phyloP scores from a whole-genome alignment of 2,888 invertebrate species.

The Leptinotarsa haldemani region DNA sequence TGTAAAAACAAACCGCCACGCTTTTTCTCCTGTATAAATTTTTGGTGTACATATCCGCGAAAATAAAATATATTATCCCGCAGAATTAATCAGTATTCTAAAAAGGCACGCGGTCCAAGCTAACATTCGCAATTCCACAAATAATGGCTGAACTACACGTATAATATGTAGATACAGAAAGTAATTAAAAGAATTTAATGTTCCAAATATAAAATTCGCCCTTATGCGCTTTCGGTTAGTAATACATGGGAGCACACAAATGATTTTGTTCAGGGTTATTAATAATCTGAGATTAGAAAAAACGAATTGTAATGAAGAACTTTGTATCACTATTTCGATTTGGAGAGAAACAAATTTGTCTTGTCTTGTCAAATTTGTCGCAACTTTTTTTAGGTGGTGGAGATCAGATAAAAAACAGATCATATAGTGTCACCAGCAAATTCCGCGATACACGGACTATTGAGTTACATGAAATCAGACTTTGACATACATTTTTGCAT shows the following conservation, averaged over 20 bases:
- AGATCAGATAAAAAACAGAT: too few species aligned
- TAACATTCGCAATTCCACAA: conserved; percentile 57
- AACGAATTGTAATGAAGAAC: not conserved
- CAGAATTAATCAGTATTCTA: conserved; percentile 63
- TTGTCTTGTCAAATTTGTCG: too few species aligned
- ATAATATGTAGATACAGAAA: conserved; percentile 65
- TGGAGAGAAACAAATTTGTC: too few species aligned
- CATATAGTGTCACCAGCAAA: too few species aligned
- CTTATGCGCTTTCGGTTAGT: conserved; percentile 46
- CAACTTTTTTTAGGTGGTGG: too few species aligned
- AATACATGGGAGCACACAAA: conserved; percentile 32
- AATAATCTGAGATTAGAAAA: not conserved
- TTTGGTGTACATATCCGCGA: conserved; percentile 50
- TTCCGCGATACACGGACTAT: too few species aligned
- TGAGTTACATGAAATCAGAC: too few species aligned
- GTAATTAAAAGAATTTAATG: conserved; percentile 67
- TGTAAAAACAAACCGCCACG: conserved; percentile 53
- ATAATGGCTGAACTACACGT: conserved; percentile 64
- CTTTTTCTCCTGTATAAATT: conserved; percentile 55
- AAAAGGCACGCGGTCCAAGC: conserved; percentile 56
- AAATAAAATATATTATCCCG: conserved; percentile 61
- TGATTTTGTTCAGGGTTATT: not conserved
- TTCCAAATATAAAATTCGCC: conserved; percentile 65
- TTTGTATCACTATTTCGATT: too few species aligned
- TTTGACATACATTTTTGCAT: too few species aligned